These are phyloP conservation scores for Megaceryle maxima DNA, from an alignment of 2,113 vertebrate genomes.

Conservation along the genomic window DNA sequence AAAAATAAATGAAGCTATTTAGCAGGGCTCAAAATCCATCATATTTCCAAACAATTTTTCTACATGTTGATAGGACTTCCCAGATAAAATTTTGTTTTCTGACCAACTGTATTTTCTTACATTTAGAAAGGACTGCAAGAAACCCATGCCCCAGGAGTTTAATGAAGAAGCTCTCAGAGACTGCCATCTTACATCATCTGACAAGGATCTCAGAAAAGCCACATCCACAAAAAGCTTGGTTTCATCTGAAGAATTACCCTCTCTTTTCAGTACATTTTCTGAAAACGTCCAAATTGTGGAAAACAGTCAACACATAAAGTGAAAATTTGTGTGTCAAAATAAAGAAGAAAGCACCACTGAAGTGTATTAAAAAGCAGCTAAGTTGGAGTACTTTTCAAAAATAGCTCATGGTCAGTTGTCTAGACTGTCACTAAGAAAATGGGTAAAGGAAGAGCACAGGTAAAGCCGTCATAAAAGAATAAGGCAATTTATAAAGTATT, in stretches of 20 bases:
- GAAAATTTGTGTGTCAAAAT: background rate
- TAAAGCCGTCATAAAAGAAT: background rate
- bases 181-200: background rate
- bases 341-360: background rate
- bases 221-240: background rate
- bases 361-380: background rate
- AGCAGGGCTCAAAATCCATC: background rate
- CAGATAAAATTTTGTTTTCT: background rate
- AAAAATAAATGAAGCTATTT: accelerated
- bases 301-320: background rate
- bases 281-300: background rate
- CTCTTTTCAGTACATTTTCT: background rate
- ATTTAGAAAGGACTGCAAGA: background rate
- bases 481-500: background rate
- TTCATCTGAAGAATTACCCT: background rate
- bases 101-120: background rate
- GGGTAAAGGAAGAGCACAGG: background rate
- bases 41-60: background rate
- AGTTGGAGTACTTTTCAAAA: background rate
- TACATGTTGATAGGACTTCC: background rate
- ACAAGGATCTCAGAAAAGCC: background rate
- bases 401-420: background rate
- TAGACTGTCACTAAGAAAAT: background rate
- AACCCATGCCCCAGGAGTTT: background rate
- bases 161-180: background rate